phyloP scores from a whole-genome alignment of 2,797 vertebrate genomes.

The Rhinatrema bivittatum region DNA sequence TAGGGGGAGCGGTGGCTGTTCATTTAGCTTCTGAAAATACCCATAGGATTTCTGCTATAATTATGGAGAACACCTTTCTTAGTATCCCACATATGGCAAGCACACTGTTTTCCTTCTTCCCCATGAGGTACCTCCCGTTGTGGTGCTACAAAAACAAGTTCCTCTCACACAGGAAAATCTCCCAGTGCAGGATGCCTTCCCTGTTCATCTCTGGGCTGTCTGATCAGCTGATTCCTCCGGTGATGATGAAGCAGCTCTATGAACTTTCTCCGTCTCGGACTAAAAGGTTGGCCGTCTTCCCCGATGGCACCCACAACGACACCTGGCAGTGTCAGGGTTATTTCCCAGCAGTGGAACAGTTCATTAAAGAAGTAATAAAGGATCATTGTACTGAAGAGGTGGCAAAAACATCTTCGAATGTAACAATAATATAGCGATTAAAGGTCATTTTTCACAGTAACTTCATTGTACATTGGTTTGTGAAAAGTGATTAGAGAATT shows the following conservation, averaged over 20 bases:
- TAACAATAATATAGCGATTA: slow-evolving; percentile 85
- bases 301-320: slow-evolving; percentile 96
- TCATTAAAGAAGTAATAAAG: slow-evolving; percentile 89
- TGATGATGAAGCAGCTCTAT: slow-evolving; percentile 98
- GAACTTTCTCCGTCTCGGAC: slow-evolving; percentile 94
- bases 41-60: slow-evolving; percentile 87
- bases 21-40: slow-evolving; percentile 88
- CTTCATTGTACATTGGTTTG: slow-evolving; percentile 47
- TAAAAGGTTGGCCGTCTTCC: slow-evolving; percentile 94
- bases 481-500: slow-evolving; percentile 61
- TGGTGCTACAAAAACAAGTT: slow-evolving; percentile 99
- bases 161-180: slow-evolving; percentile 87
- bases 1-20: slow-evolving; percentile 91
- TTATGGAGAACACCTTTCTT: slow-evolving; percentile 97
- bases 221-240: slow-evolving; percentile 93
- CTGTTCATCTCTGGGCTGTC: slow-evolving; percentile 95
- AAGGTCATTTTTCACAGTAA: slow-evolving; percentile 16
- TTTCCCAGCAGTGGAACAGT: slow-evolving; percentile 92
- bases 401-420: slow-evolving; percentile 75
- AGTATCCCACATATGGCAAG: slow-evolving; percentile 98
- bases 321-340: slow-evolving; percentile 99
- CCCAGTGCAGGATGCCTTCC: slow-evolving; percentile 92
- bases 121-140: slow-evolving; percentile 87
- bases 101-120: slow-evolving; percentile 93
- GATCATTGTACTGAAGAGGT: slow-evolving; percentile 85